Base-by-base conservation (phyloP, 2,888 invertebrate genomes). In the Agonopterix subpropinquella region DNA sequence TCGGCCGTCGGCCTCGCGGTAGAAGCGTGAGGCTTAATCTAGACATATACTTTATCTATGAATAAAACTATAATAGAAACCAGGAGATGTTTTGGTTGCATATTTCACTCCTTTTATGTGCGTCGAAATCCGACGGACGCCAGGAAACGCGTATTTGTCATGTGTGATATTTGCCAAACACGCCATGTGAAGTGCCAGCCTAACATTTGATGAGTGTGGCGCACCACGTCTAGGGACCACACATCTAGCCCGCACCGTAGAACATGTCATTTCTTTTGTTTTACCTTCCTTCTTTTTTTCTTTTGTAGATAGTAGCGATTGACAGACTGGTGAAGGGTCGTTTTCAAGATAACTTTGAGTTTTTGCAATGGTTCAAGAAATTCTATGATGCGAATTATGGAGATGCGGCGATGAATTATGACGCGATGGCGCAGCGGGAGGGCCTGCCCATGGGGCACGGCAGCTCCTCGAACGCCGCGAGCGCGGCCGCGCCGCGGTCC, bases 261-360 rank as follows among this genome's bases (percentile, higher is more conserved):
- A 28, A 54, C 62, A 63, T 60, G 65, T 67, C 57, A 58, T 67
- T 75, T 70, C 70, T 66, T 75, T 77, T 76, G 64, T 76, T 73
- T 75, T 75, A 71, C 62, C 65, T 71, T 73, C 65, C 70, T 68
- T 69, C 73, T 77, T 81, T 42, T n/a, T 42, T 84, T 86, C 77
- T 82, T 86, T 89, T 90, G 76, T 92, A 97, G 96, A 95, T 96
- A 84, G 95, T 97, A 77, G 95, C 96, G 66, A 96, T 97, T 80
- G 97, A 97, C 90, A 94, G 91, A 89, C 92, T 99, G 91, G 96
- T 98, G 85, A 98, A 98, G 91, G 98, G 97, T 84, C 94, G 97
- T 71, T 99, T 99, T 91, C 98, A 98, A 92, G 98, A 99, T 92
- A 99, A 99, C 91, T 99, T 99, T 92, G 98, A 99, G 89, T 98